Percentiles rank a stretch among this genome's conserved stretches.
phyloP scores from a whole-genome alignment of 1,140 invertebrate genomes.

The Lordiphosa stackelbergi region DNA sequence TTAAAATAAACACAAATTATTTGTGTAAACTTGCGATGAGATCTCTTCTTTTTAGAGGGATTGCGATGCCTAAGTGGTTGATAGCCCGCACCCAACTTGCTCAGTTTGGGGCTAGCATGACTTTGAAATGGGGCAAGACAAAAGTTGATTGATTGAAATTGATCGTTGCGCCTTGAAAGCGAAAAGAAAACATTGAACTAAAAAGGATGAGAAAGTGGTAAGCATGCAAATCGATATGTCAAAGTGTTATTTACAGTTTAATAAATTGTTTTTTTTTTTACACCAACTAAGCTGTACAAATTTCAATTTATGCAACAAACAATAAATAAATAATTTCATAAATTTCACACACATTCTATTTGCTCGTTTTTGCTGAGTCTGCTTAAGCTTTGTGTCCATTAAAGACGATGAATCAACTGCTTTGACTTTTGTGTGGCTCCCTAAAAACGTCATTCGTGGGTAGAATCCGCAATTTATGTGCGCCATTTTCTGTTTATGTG shows the following conservation, averaged over 20 bases:
- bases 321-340: too few relatives aligned
- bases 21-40: constrained; percentile 66
- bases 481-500: constrained; percentile 55
- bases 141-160: constrained; percentile 72
- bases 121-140: constrained; percentile 44
- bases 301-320: too few relatives aligned
- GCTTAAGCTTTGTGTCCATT: constrained; percentile 62
- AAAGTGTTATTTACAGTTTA: constrained; percentile 11
- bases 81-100: constrained; percentile 5
- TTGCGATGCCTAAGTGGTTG: constrained; percentile 51
- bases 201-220: constrained; percentile 9
- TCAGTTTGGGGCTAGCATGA: constrained; percentile 9
- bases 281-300: constrained; percentile 4
- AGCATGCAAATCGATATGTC: constrained; percentile 60
- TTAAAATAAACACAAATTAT: constrained; percentile 76
- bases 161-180: too few relatives aligned
- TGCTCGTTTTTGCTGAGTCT: constrained; percentile 45
- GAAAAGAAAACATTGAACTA: background rate
- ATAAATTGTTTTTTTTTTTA: constrained; percentile 13
- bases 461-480: constrained; percentile 61
- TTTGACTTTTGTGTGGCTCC: constrained; percentile 40
- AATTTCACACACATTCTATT: too few relatives aligned
- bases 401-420: constrained; percentile 73
- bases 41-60: constrained; percentile 39
- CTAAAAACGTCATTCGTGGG: constrained; percentile 17